A percentile compares a stretch with the other conserved stretches of the same genome.
Conservation (phyloP, 1,140 invertebrate species). For the Epicauta chinensis region DNA sequence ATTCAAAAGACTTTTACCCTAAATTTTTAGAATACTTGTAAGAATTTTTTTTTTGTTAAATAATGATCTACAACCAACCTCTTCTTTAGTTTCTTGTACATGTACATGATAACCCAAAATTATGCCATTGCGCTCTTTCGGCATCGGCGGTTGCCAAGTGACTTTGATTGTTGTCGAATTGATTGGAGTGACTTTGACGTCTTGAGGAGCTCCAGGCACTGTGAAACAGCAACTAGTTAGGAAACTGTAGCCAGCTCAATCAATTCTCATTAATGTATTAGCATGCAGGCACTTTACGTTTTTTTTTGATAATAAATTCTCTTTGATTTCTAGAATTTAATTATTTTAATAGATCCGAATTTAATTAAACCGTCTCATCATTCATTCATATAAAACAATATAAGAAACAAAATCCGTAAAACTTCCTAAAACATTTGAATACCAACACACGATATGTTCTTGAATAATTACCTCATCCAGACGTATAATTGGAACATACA, state of each 20-base stretch:
- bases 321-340: constrained; percentile 10
- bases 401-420: constrained; percentile 14
- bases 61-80: constrained; percentile 52
- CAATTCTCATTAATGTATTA: constrained; percentile 4
- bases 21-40: constrained; percentile 7
- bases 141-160: constrained; percentile 82
- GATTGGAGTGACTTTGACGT: constrained; percentile 76
- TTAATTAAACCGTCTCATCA: constrained; percentile 1
- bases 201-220: constrained; percentile 95
- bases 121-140: constrained; percentile 91
- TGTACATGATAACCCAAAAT: constrained; percentile 95
- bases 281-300: constrained; percentile 39
- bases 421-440: constrained; percentile 44
- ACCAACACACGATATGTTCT: constrained; percentile 45
- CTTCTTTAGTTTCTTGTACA: constrained; percentile 83
- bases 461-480: constrained; percentile 42
- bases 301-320: constrained; percentile 24
- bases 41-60: neutral
- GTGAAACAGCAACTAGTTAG: constrained; percentile 40
- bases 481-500: constrained; percentile 33
- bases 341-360: neutral
- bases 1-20: constrained; percentile 74
- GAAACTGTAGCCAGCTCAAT: neutral
- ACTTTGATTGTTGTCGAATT: constrained; percentile 93
- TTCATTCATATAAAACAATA: constrained; percentile 17